phyloP scores from a whole-genome alignment of 2,113 vertebrate genomes.

The Sprattus sprattus region DNA sequence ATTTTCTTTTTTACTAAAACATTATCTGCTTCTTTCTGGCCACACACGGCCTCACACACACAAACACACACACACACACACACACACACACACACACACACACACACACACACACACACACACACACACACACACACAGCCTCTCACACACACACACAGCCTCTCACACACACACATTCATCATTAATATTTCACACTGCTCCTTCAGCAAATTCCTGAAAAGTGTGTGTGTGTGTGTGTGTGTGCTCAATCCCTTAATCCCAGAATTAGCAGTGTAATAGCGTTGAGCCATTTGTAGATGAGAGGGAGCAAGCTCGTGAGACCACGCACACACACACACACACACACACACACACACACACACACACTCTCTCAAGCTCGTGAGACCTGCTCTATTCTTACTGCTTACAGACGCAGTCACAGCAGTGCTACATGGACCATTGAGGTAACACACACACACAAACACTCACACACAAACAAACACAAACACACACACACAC shows the following conservation, averaged over 20 bases:
- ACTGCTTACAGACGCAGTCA: no score
- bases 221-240: conserved; percentile 17
- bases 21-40: no score
- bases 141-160: not conserved
- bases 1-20: no score
- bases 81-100: no score
- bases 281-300: conserved; percentile 64
- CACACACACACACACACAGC: no score
- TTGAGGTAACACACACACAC: not conserved
- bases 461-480: not conserved
- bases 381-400: no score
- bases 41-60: no score
- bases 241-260: conserved; percentile 57
- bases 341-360: conserved; percentile 29
- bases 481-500: no score
- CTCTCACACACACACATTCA: not conserved
- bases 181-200: conserved; percentile 62
- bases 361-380: not conserved
- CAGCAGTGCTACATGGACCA: no score
- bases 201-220: conserved; percentile 58
- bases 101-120: no score
- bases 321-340: conserved; percentile 54
- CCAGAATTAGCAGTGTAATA: conserved; percentile 65
- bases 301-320: conserved; percentile 53
- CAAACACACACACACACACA: no score